These are phyloP conservation scores for Drosophila parthenogenetica DNA, from an alignment of 2,888 invertebrate species.

Conservation along the genomic window DNA sequence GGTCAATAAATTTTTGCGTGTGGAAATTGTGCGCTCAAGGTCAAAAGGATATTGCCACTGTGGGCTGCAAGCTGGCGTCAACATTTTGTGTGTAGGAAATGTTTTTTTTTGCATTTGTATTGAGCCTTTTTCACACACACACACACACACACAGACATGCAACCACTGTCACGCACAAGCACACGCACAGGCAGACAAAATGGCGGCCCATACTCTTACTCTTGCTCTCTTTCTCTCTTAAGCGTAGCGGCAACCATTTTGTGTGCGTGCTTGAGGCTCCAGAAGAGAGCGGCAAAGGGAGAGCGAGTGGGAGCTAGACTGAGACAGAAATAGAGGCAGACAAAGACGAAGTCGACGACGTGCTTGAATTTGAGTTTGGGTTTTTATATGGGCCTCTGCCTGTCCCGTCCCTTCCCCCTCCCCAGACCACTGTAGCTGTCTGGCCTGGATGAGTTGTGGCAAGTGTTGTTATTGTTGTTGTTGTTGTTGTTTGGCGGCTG, in stretches of 20 bases:
- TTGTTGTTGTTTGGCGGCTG: conserved; percentile 44
- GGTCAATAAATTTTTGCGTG: conserved; percentile 85
- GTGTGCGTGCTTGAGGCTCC: conserved; percentile 34
- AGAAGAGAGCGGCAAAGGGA: conserved; percentile 1
- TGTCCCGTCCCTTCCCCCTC: background rate
- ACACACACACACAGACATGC: conserved; percentile 24
- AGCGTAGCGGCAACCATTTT: conserved; percentile 52
- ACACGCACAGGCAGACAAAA: conserved; percentile 50
- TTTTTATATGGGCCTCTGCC: conserved; percentile 23
- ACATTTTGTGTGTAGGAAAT: conserved; percentile 68
- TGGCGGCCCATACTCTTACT: conserved; percentile 57
- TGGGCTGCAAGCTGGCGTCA: conserved; percentile 37
- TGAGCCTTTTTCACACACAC: conserved; percentile 19
- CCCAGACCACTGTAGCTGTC: conserved; percentile 15
- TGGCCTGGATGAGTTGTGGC: conserved; percentile 39
- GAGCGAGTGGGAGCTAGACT: background rate
- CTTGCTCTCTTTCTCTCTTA: no score
- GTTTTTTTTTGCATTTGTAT: conserved; percentile 37
- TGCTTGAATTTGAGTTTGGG: conserved; percentile 16
- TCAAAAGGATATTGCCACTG: conserved; percentile 85
- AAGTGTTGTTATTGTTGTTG: conserved; percentile 22
- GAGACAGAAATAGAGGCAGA: conserved; percentile 29
- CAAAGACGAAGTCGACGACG: conserved; percentile 41
- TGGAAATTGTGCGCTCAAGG: conserved; percentile 84
- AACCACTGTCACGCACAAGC: background rate